These are phyloP conservation scores for Mola mola DNA, from an alignment of 2,113 vertebrate genomes.

Conservation along the genomic window DNA sequence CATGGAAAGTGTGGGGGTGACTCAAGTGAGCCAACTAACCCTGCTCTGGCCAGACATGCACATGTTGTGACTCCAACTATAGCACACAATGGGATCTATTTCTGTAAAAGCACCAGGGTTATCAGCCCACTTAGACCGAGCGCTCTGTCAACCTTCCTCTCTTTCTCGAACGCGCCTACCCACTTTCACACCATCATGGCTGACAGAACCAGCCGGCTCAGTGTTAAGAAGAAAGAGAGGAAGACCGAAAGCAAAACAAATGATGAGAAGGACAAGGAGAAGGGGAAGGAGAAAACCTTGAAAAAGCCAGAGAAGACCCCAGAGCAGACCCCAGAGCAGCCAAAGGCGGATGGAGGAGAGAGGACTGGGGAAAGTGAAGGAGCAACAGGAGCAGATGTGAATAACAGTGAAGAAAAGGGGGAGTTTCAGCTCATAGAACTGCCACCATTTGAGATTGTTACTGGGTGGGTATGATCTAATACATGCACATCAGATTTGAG, in stretches of 20 bases:
- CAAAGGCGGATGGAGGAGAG: constrained; percentile 35
- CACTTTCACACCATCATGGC: constrained; percentile 69
- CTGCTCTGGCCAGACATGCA: constrained; percentile 39
- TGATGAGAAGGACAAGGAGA: constrained; percentile 59
- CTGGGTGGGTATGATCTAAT: constrained; percentile 83
- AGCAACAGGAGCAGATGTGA: constrained; percentile 35
- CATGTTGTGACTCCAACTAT: constrained; percentile 46
- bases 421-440: constrained; percentile 84
- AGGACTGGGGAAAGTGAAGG: constrained; percentile 44
- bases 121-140: constrained; percentile 52
- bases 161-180: constrained; percentile 40
- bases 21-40: constrained; percentile 45
- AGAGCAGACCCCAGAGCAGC: constrained; percentile 40
- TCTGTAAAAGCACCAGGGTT: constrained; percentile 65
- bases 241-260: constrained; percentile 69
- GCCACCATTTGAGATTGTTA: constrained; percentile 93
- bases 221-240: constrained; percentile 71
- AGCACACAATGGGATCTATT: constrained; percentile 78
- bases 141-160: constrained; percentile 26
- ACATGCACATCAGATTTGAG: not conserved
- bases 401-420: constrained; percentile 66
- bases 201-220: constrained; percentile 62
- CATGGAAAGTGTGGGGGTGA: constrained; percentile 61
- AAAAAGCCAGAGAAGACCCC: constrained; percentile 52
- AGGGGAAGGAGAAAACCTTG: constrained; percentile 56